Conservation (phyloP, 2,113 vertebrate species). For the Platysternon megacephalum region DNA sequence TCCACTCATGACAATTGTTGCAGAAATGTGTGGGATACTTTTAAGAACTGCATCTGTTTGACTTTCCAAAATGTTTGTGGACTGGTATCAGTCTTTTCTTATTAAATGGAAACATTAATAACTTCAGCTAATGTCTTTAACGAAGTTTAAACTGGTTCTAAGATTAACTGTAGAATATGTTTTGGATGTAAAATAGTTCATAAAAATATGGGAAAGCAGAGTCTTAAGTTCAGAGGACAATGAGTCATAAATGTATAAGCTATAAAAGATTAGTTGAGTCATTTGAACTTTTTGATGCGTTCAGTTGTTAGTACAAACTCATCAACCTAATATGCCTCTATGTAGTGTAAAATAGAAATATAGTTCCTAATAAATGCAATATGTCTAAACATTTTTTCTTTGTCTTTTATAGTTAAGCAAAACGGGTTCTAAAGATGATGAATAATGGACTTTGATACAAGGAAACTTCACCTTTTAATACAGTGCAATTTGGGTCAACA, state of each 20-base stretch:
- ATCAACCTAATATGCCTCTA: neutral
- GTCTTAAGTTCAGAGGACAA: neutral
- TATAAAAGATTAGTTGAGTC: neutral
- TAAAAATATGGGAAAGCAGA: neutral
- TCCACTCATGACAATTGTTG: neutral
- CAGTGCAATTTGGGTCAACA: slow-evolving; percentile 65
- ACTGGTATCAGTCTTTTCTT: neutral
- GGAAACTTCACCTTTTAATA: slow-evolving; percentile 63
- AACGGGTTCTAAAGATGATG: slow-evolving; percentile 94
- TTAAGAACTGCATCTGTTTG: neutral
- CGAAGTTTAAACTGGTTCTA: neutral
- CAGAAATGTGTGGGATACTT: neutral
- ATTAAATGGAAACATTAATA: neutral
- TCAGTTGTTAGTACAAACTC: neutral
- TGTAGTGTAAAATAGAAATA: slow-evolving; percentile 49
- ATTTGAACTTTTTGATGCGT: neutral
- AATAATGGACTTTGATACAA: slow-evolving; percentile 77
- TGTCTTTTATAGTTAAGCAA: slow-evolving; percentile 90
- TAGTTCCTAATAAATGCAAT: slow-evolving; percentile 55
- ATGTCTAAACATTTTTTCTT: slow-evolving; percentile 64
- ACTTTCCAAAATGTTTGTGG: neutral
- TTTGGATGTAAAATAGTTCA: neutral
- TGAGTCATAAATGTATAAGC: neutral
- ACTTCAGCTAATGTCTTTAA: neutral
- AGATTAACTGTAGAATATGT: neutral